Evolutionary conservation across 2,888 invertebrate genomes (phyloP).

Genomic region (Phytoseiulus persimilis): DNA sequence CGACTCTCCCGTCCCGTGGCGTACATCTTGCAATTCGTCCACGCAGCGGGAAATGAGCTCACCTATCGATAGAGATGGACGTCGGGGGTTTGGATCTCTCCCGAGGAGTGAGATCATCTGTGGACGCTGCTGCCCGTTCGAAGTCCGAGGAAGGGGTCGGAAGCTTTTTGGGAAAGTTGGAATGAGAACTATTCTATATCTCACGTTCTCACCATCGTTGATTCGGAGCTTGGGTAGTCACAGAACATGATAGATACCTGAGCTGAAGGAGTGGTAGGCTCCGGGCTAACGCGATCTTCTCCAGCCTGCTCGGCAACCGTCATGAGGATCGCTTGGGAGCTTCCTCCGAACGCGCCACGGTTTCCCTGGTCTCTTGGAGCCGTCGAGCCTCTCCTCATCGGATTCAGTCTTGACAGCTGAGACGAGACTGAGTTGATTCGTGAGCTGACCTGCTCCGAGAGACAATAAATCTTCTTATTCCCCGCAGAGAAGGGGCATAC

Average conservation of each 20-base stretch:
- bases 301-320: conserved; percentile 23
- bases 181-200: no score
- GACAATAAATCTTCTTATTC: not conserved
- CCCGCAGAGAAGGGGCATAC: not conserved
- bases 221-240: no score
- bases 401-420: conserved; percentile 74
- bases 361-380: not conserved
- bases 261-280: not conserved
- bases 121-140: not conserved
- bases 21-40: no score
- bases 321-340: conserved; percentile 24
- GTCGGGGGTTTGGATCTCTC: conserved; percentile 20
- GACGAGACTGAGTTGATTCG: conserved; percentile 69
- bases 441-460: conserved; percentile 42
- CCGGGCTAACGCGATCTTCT: conserved; percentile 28
- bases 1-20: not conserved
- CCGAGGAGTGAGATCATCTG: not conserved
- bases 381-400: conserved; percentile 51
- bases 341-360: conserved; percentile 8
- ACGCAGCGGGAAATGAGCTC: no score
- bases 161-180: not conserved
- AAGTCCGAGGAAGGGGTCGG: not conserved
- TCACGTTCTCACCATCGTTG: no score
- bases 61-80: conserved; percentile 17
- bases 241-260: not conserved